A percentile compares a stretch with the other conserved stretches of the same genome.
Evolutionary conservation across 2,113 vertebrate genomes (phyloP).

Genomic region (Garra rufa): DNA sequence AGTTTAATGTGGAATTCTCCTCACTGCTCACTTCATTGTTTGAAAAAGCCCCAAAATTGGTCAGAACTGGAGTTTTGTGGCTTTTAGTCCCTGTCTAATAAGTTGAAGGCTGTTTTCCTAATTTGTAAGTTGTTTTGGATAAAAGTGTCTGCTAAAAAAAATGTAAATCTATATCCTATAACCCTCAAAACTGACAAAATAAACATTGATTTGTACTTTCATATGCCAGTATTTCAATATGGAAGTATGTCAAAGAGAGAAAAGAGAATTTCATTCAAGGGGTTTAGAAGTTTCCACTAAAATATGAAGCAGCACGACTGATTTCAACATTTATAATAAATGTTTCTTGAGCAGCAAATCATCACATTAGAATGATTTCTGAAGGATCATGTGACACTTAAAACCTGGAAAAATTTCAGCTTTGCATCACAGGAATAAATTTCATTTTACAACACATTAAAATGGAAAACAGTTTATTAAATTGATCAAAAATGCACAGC

Average conservation of each 20-base stretch:
- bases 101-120: background rate
- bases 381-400: background rate
- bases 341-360: background rate
- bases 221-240: background rate
- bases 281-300: too few species aligned
- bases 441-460: background rate
- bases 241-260: background rate
- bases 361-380: background rate
- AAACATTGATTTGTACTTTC: background rate
- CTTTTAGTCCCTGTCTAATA: background rate
- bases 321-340: too few species aligned
- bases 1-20: constrained; percentile 27
- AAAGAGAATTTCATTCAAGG: background rate
- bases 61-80: background rate
- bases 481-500: too few species aligned
- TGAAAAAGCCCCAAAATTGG: background rate
- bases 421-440: background rate
- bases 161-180: background rate
- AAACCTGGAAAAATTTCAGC: background rate
- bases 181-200: background rate
- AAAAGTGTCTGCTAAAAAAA: background rate
- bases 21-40: constrained; percentile 11
- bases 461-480: background rate
- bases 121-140: background rate
- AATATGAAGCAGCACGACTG: too few species aligned